These are phyloP conservation scores for Glossophaga mutica DNA, from an alignment of 2,797 vertebrate genomes.

Conservation along the genomic window DNA sequence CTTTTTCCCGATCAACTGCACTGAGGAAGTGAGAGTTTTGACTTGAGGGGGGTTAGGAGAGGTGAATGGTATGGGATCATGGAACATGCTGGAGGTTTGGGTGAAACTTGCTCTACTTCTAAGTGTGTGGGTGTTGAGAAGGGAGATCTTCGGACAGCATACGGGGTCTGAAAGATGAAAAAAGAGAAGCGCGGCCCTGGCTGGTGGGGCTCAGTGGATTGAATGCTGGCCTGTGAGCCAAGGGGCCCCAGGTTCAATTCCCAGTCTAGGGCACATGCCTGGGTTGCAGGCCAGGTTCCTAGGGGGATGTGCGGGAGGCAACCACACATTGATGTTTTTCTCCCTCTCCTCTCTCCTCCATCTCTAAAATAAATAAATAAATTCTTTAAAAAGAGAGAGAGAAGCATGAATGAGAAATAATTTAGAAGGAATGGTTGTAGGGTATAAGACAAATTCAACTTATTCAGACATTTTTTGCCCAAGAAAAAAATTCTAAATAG, in stretches of 20 bases:
- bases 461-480: neutral
- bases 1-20: neutral
- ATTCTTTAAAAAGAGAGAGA: neutral
- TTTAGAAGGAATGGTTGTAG: neutral
- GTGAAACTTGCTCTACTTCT: neutral
- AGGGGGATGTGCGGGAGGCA: too few relatives aligned
- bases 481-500: neutral
- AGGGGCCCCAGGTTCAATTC: too few relatives aligned
- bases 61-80: neutral
- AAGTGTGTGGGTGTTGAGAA: neutral
- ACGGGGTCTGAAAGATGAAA: neutral
- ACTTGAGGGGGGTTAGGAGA: neutral
- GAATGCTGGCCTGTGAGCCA: too few relatives aligned
- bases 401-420: neutral
- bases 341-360: too few relatives aligned
- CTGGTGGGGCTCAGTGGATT: too few relatives aligned
- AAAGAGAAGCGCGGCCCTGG: neutral
- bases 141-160: neutral
- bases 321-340: too few relatives aligned
- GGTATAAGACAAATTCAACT: neutral
- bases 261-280: too few relatives aligned
- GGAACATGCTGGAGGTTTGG: neutral
- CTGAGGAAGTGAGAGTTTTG: neutral
- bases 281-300: too few relatives aligned
- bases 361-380: too few relatives aligned